These are phyloP conservation scores for Heliconius eleuchia DNA, from an alignment of 1,140 invertebrate genomes.

Conservation along the genomic window DNA sequence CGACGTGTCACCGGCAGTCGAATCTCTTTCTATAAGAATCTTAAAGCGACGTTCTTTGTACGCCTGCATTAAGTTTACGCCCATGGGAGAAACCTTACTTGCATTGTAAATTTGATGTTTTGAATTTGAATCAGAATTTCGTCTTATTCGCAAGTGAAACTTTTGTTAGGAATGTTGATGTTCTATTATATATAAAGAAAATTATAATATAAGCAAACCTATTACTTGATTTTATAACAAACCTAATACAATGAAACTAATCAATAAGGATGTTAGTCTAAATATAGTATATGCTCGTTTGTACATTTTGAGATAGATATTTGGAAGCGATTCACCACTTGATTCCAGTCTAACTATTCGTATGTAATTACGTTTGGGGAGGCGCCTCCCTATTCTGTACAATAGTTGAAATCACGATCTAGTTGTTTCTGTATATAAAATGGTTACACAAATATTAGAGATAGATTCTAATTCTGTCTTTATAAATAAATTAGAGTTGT, in stretches of 20 bases:
- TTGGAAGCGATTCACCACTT: not conserved
- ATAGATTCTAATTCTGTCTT: not conserved
- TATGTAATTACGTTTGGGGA: constrained; percentile 18
- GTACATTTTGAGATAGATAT: constrained; percentile 3
- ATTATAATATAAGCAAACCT: no score
- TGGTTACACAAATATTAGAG: not conserved
- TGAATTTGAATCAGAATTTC: not conserved
- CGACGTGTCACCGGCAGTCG: not conserved
- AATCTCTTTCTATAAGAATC: not conserved
- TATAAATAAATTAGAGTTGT: not conserved
- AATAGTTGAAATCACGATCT: constrained; percentile 1
- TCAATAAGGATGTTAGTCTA: not conserved
- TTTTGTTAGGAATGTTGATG: not conserved
- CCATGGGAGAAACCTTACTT: not conserved
- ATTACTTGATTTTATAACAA: not conserved
- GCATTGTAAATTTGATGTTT: constrained; percentile 12
- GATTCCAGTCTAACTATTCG: constrained; percentile 16
- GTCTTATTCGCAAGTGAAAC: no score
- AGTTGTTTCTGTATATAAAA: not conserved
- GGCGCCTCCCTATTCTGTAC: constrained; percentile 4
- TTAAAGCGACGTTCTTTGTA: not conserved
- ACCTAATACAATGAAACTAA: not conserved
- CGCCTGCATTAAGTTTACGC: not conserved
- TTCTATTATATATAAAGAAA: not conserved
- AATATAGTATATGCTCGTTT: not conserved